Evolutionary conservation across 1,140 invertebrate genomes (phyloP), one percentile per base, ranked within the genome.

Genomic region (Drosophila auraria): DNA sequence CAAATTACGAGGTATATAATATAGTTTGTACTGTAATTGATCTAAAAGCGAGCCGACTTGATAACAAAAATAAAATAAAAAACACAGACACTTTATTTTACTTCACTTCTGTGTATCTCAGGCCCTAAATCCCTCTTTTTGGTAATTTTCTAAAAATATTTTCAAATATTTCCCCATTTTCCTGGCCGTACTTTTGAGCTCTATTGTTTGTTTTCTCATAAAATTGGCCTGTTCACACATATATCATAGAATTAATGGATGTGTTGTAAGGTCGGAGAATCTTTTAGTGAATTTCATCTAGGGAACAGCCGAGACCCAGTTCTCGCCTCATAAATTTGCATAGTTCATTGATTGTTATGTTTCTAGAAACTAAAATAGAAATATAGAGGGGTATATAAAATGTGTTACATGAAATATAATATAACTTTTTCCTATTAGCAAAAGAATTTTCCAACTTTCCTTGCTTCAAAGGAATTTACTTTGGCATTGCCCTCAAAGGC

Each of bases 231-330:
- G 51, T 17, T 20, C 20, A 3, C 12, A 56, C 61, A n/a, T 57
- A 58, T 44, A 57, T 64, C 17, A 44, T 57, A 27, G 6, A 20
- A 59, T 17, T 44, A 42, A 63, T 62, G 57, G 15, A 62, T 30
- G 7, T 9, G 58, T 47, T 45, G 42, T 17, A 58, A 58, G 27
- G 54, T 61, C 14, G 17, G 27, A n/a, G 38, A 23, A 61, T 44
- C 27, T 61, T 30, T 33, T 0, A 40, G 2, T 9, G 17, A 2
- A 25, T 44, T 11, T 50, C 5, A 1, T 20, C 0, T 33, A 17
- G 8, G 11, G 33, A 36, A 36, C 11, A 11, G 2, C 33, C 33
- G 33, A 36, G 33, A 36, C 33, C 9, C 33, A 33, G 30, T 33
- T 33, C 30, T 33, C 8, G 30, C 38, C 38, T 40, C 14, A 3